A percentile compares a stretch with the other conserved stretches of the same genome.
Evolutionary conservation across 30 jellyfish, hydroid and myxozoan species (phyloP).

Genomic region (Cassiopea andromeda): DNA sequence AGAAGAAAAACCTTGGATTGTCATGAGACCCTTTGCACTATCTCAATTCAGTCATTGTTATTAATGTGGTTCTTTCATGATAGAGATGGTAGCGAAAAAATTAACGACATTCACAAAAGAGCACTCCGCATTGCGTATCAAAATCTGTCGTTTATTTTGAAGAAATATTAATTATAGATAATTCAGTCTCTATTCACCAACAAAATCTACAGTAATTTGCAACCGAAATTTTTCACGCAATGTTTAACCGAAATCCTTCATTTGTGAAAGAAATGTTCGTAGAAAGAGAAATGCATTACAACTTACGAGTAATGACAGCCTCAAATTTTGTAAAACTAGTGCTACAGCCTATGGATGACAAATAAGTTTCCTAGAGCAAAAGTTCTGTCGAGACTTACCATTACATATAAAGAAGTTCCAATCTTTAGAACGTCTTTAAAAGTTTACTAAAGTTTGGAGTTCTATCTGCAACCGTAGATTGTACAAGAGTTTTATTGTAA

Average conservation of each 20-base stretch:
- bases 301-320: slow-evolving; percentile 43
- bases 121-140: slow-evolving; percentile 39
- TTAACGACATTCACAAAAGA: slow-evolving; percentile 21
- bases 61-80: slow-evolving; percentile 54
- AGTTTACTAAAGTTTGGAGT: slow-evolving; percentile 10
- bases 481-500: not conserved
- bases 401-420: slow-evolving; percentile 39
- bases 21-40: slow-evolving; percentile 57
- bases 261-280: slow-evolving; percentile 36
- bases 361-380: slow-evolving; percentile 36
- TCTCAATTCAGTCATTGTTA: slow-evolving; percentile 35
- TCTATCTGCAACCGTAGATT: slow-evolving; percentile 42
- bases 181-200: slow-evolving; percentile 22
- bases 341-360: slow-evolving; percentile 49
- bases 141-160: slow-evolving; percentile 35
- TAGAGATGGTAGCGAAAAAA: slow-evolving; percentile 25
- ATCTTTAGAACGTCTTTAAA: slow-evolving; percentile 20
- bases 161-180: not conserved
- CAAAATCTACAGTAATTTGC: not conserved
- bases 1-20: slow-evolving; percentile 32
- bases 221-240: not conserved
- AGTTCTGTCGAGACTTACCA: slow-evolving; percentile 38
- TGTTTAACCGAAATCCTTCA: slow-evolving; percentile 35
- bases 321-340: slow-evolving; percentile 34
- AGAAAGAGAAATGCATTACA: slow-evolving; percentile 31